Conservation (phyloP, 2,888 invertebrate genomes). For the Stenotaenia linearis region DNA sequence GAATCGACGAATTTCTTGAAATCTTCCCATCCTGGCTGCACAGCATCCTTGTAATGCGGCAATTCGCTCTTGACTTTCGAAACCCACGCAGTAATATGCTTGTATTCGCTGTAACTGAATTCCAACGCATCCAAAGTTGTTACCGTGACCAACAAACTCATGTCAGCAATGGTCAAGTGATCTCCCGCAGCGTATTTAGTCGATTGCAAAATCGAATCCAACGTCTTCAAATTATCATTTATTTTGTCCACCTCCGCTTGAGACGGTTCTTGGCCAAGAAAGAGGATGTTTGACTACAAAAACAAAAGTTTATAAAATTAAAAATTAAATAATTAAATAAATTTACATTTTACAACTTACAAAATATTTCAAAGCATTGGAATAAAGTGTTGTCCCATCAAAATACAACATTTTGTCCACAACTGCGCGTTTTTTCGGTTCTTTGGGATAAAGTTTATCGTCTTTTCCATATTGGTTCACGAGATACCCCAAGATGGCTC, state of each 20-base stretch:
- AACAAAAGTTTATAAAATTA: no score
- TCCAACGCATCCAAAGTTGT: not conserved
- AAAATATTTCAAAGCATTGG: not conserved
- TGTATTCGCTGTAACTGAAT: conserved; percentile 61
- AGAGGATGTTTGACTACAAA: not conserved
- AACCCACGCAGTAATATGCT: conserved; percentile 62
- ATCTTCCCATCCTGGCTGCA: conserved; percentile 40
- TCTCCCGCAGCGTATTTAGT: not conserved
- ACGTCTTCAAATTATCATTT: not conserved
- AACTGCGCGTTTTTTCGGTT: conserved; percentile 30
- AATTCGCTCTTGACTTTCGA: conserved; percentile 55
- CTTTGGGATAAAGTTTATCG: conserved; percentile 35
- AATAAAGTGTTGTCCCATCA: conserved; percentile 28
- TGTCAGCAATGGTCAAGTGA: conserved; percentile 15
- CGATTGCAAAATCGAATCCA: not conserved
- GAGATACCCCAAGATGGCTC: conserved; percentile 34
- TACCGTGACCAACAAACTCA: not conserved
- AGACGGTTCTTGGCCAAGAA: not conserved
- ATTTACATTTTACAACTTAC: not conserved
- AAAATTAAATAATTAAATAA: not conserved
- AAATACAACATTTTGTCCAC: conserved; percentile 32
- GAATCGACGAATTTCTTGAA: not conserved
- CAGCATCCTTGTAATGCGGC: conserved; percentile 54
- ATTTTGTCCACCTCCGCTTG: not conserved
- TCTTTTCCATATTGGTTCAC: conserved; percentile 32